Evolutionary conservation across 2,797 vertebrate genomes (phyloP), one percentile per base, ranked within the genome.

Genomic region (Molossus molossus): DNA sequence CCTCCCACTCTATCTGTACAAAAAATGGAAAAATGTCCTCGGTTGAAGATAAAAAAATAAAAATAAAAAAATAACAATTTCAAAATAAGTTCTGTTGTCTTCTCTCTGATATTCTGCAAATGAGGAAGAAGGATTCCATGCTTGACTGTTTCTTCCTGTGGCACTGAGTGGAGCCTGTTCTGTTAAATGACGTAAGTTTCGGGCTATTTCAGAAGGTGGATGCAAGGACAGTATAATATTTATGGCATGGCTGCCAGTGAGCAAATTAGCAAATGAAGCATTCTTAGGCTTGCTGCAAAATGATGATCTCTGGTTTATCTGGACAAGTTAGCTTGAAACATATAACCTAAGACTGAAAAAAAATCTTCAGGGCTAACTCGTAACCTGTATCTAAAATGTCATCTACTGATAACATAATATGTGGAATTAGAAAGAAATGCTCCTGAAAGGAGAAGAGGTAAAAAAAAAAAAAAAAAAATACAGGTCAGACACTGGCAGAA

Each of bases 231-330:
- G 37, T 48, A 10, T 67, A 2, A 29, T 82, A 62, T 62, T 84
- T 93, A 53, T 17, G 65, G 76, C 8, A 57, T 9, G n/a, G 64
- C 69, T 75, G 62, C 62, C 50, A 83, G 45, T 21, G 25, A 85
- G 77, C 57, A 76, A 11, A 45, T 45, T 45, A 45, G 6, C 40
- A 45, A 45, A 45, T 11, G 58, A 87, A 50, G 50, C 77, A n/a
- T 77, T 85, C 13, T 83, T 62, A 76, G 76, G n/a, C 94, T 95
- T 95, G 94, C 55, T 92, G 40, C 50, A 27, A 23, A 90, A 50
- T 20, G 73, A 79, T 75, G 33, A 77, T 76, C 60, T 55, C 14
- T 87, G 40, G 40, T n/a, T 96, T 91, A 75, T 87, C 33, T 21
- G 13, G 62, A 84, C 37, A 88, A 67, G 33, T 64, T 85, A 92